Evolutionary conservation across 2,888 invertebrate genomes (phyloP), one percentile per base, ranked within the genome.

Genomic region (Lobophora halterata): DNA sequence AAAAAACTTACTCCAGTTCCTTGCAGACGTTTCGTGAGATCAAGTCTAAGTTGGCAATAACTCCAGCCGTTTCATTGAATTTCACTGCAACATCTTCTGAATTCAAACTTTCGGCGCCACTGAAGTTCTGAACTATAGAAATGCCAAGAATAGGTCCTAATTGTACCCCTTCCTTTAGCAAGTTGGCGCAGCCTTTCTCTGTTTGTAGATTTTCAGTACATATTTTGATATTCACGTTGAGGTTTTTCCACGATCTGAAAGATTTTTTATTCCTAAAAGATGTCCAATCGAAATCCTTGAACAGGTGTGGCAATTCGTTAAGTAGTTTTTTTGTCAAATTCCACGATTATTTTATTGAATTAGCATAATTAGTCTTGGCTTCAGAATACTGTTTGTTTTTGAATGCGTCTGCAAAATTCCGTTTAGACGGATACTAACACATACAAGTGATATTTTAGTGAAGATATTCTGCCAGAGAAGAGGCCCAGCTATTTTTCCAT

Each of bases 1-100:
- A 36, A 32, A 38, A 40, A 43, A 57, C 57, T 38, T 46, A 70
- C 70, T 60, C 56, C 7, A 68, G 46, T 25, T 60, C 49, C 2
- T 38, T 52, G 37, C 70, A 71, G 27, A 62, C 29, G 10, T 63
- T 63, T 31, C 67, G 57, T 7, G 68, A 64, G 37, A 55, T 47
- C 28, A 63, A 46, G 55, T 74, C 74, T 25, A 74, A 58, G 47
- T 73, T 73, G 14, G 57, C 52, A 11, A 61, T 58, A 41, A 64
- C 46, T 38, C 49, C 32, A 2, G 55, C 50, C 0, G 43, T 59
- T 13, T 62, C 57, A 40, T 63, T 61, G 45, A 61, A 67, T 49
- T 59, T 58, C 2, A 36, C 37, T 3, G 45, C 35, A 19, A 71
- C 58, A 26, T 53, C 54, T 33, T 56, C 45, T 12, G 60, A 42